Base-by-base conservation (phyloP, 2,888 invertebrate species). In the Hyles lineata region DNA sequence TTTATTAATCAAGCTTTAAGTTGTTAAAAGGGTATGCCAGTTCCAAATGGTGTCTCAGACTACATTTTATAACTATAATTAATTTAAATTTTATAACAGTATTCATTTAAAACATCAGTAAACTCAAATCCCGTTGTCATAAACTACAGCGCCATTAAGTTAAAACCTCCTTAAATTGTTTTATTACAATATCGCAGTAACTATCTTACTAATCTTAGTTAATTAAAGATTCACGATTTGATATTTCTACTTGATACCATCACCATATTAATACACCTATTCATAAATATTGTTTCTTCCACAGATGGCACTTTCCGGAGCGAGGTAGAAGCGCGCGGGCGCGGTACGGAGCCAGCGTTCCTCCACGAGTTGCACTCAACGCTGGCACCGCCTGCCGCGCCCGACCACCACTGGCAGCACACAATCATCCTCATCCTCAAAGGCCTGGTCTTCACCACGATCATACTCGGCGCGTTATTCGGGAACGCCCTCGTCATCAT, bases 401-500 rank as follows among this genome's bases (percentile, higher is more conserved):
- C 92, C 92, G 89, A 87, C 70, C 87, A 89, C 82, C 82, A 87
- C 84, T 92, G 91, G 90, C 88, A 87, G 73, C 92, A 92, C 83
- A 92, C 92, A 73, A 88, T 97, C 75, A 85, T 96, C 59, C 92
- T 97, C 81, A 95, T 97, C 76, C 91, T 97, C 81, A 97, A 97
- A 89, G 97, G 96, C 74, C 96, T 97, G 85, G 95, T 97, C 81
- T 98, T 98, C 96, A 96, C 97, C 74, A 96, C 96, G 80, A 98
- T 99, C 89, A 99, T 99, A 86, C 95, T 98, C 73, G 97, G 98
- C 79, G 99, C 99, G 50, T 96, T 98, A 23, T 96, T 98, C 73
- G 99, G 99, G 72, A 99, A 99, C 95, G 97, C 98, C 2, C 95
- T 99, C 79, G 99, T 99, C 83, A 98, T 98, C 82, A 96, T 97